Evolutionary conservation across 2,797 vertebrate species (phyloP), one percentile per base, ranked within the genome.

Genomic region (Microctenopoma stevenorrisi): DNA sequence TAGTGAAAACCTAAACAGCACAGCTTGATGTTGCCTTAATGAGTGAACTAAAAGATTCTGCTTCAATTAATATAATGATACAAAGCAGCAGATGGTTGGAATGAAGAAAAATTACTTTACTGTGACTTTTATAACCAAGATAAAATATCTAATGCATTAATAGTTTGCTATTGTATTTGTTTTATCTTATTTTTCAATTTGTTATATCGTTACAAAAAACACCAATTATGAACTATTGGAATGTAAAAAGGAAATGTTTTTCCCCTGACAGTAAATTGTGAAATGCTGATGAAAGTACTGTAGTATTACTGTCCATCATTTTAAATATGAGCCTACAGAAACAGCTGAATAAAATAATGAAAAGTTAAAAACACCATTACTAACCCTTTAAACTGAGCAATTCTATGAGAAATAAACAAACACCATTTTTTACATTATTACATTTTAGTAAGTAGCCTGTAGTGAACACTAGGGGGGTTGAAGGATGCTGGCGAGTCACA

Each of bases 1-100:
- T 33, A 15, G 25, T 2, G 33, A 78, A 12, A 54, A 61, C 66
- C 15, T 52, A 57, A 3, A 65, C 46, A 60, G 63, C 43, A 44
- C 3, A 18, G 47, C 16, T 40, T 53, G 25, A 66, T 61, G 28
- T 47, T 8, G 61, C 25, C 52, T 65, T 37, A 70, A 72, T 70
- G 65, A 15, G 3, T 22, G 25, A 44, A 53, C 9, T 52, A 63
- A 60, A 46, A 46, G 59, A 18, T 15, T 28, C 14, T 22, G 26
- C 28, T 64, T 87, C 6, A 71, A 86, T 83, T 74, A 82, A 78
- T 85, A 30, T 74, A 22, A 10, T 44, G 10, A 1, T 48, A 54
- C 9, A 28, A 2, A n/a, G 26, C 3, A 10, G 13, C 35, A 52
- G 44, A 72, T 18, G 43, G 46, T 22, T 3, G 5, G 54, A 66